Evolutionary conservation across 2,888 invertebrate species (phyloP).

Genomic region (Chrysolina americana): DNA sequence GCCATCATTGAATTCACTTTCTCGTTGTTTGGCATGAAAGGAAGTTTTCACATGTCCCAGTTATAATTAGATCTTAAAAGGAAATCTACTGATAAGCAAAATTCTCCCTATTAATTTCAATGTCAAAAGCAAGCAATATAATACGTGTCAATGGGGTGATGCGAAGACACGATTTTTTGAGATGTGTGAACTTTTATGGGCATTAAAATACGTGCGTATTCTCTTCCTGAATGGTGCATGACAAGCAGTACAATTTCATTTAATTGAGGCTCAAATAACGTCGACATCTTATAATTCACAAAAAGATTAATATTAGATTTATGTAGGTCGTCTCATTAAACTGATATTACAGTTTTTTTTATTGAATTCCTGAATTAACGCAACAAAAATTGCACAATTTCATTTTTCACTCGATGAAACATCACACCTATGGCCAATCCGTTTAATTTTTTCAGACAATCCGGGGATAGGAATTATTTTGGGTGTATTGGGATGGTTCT

Average conservation of each 20-base stretch:
- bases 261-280: slow-evolving; percentile 25
- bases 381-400: too few species aligned
- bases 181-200: slow-evolving; percentile 44
- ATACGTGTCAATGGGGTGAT: slow-evolving; percentile 46
- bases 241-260: slow-evolving; percentile 43
- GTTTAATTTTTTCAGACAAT: too few species aligned
- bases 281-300: slow-evolving; percentile 10
- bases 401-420: too few species aligned
- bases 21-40: slow-evolving; percentile 8
- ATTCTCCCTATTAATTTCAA: slow-evolving; percentile 43
- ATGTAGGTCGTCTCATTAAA: slow-evolving; percentile 8
- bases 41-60: slow-evolving; percentile 26
- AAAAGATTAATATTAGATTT: slow-evolving; percentile 15
- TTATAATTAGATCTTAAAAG: slow-evolving; percentile 24
- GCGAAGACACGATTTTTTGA: slow-evolving; percentile 49
- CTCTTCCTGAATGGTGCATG: slow-evolving; percentile 47
- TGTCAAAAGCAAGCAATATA: slow-evolving; percentile 47
- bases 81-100: slow-evolving; percentile 34
- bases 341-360: too few species aligned
- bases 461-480: too few species aligned
- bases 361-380: too few species aligned
- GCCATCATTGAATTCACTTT: slow-evolving; percentile 5
- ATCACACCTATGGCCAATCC: too few species aligned
- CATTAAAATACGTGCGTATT: slow-evolving; percentile 47
- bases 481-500: too few species aligned